Evolutionary conservation across 2,888 invertebrate species (phyloP).

Genomic region (Philereme transversata): DNA sequence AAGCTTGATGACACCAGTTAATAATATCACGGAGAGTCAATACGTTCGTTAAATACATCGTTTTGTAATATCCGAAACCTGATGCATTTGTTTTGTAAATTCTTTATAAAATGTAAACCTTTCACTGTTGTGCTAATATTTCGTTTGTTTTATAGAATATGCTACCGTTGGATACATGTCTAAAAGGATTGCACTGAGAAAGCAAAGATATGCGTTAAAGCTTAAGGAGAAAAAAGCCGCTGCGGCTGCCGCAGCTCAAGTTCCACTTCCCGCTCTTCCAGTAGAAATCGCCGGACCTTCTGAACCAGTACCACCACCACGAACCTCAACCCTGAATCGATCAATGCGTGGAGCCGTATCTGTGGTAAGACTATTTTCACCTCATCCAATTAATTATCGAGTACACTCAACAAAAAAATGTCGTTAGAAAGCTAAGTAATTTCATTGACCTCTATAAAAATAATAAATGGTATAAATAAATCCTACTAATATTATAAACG

Average conservation of each 20-base stretch:
- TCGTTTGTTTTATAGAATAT: conserved; percentile 83
- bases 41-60: no score
- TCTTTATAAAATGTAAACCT: background rate
- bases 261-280: background rate
- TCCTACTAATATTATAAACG: no score
- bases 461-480: no score
- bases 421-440: no score
- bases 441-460: no score
- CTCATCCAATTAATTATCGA: no score
- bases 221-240: conserved; percentile 89
- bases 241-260: background rate
- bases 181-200: conserved; percentile 97
- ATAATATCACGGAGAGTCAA: no score
- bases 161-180: conserved; percentile 99
- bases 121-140: background rate
- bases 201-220: conserved; percentile 93
- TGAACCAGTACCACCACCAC: conserved; percentile 85
- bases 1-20: no score
- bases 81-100: background rate
- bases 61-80: background rate
- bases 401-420: no score
- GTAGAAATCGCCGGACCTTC: conserved; percentile 77
- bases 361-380: conserved; percentile 45
- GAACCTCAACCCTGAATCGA: conserved; percentile 86
- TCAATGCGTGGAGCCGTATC: conserved; percentile 66